Conservation (phyloP, 2,888 invertebrate genomes). For the Lasius fuliginosus region DNA sequence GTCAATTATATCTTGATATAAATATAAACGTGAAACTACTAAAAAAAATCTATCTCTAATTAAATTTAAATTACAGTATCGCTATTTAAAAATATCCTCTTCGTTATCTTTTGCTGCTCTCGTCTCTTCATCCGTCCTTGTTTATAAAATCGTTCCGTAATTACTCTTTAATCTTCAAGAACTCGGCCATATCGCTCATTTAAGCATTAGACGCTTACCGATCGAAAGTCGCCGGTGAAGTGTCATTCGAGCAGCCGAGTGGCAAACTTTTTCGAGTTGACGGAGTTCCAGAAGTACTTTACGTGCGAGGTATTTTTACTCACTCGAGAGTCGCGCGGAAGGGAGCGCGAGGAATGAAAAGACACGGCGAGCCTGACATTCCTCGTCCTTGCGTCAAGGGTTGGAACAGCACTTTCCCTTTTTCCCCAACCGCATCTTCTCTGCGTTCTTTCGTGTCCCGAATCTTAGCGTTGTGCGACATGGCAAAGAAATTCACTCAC, state of each 20-base stretch:
- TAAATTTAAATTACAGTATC: constrained; percentile 58
- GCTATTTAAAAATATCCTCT: constrained; percentile 1
- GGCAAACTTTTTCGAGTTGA: constrained; percentile 61
- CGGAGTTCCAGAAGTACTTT: constrained; percentile 46
- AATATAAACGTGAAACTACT: neutral
- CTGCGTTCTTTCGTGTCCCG: constrained; percentile 29
- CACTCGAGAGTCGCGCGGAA: constrained; percentile 54
- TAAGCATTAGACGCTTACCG: constrained; percentile 49
- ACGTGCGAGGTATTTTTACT: constrained; percentile 42
- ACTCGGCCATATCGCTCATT: constrained; percentile 56
- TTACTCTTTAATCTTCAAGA: constrained; percentile 53
- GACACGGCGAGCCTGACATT: constrained; percentile 32
- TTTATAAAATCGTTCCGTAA: constrained; percentile 51
- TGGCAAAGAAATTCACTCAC: constrained; percentile 35
- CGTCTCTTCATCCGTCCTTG: constrained; percentile 4
- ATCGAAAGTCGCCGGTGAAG: constrained; percentile 61
- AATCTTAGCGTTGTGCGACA: constrained; percentile 39
- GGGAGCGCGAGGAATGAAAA: neutral
- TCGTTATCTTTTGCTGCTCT: neutral
- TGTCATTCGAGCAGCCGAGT: constrained; percentile 57
- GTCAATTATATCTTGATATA: neutral
- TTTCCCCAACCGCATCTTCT: constrained; percentile 5
- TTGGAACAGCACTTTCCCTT: constrained; percentile 52
- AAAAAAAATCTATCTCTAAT: constrained; percentile 7
- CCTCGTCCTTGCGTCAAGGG: constrained; percentile 22